phyloP scores from a whole-genome alignment of 1,140 invertebrate genomes.

The Teleogryllus occipitalis region DNA sequence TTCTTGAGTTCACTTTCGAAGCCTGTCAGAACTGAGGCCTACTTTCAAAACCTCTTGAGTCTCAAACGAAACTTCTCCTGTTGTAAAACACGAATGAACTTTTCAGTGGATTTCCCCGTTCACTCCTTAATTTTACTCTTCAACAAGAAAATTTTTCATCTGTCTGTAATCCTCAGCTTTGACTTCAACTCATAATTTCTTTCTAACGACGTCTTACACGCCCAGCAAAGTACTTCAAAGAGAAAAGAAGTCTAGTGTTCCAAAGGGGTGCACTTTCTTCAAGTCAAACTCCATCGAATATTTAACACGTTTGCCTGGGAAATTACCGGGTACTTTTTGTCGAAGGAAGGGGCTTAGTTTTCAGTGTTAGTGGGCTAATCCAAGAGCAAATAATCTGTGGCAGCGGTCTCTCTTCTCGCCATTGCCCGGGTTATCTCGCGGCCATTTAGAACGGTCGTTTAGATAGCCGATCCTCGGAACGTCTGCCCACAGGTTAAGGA shows the following conservation, averaged over 20 bases:
- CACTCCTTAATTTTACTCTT: neutral
- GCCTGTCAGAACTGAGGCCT: neutral
- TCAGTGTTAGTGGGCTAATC: neutral
- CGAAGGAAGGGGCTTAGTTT: neutral
- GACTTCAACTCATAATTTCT: neutral
- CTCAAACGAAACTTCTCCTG: neutral
- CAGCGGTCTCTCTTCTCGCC: neutral
- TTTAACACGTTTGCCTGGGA: neutral
- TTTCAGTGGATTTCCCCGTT: neutral
- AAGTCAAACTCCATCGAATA: neutral
- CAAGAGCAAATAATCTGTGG: neutral
- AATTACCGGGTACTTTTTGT: neutral
- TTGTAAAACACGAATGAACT: neutral
- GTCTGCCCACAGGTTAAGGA: neutral
- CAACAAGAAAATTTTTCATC: slow-evolving; percentile 5
- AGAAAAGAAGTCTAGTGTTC: neutral
- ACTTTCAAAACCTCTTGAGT: neutral
- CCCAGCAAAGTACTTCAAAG: neutral
- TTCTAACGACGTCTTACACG: neutral
- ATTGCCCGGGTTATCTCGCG: neutral
- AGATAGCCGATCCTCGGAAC: neutral
- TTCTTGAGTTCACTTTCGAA: neutral
- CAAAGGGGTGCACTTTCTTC: neutral
- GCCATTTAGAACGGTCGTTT: neutral
- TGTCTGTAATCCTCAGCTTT: neutral